Conservation (phyloP, 2,113 vertebrate genomes). For the Cyprinus carpio region DNA sequence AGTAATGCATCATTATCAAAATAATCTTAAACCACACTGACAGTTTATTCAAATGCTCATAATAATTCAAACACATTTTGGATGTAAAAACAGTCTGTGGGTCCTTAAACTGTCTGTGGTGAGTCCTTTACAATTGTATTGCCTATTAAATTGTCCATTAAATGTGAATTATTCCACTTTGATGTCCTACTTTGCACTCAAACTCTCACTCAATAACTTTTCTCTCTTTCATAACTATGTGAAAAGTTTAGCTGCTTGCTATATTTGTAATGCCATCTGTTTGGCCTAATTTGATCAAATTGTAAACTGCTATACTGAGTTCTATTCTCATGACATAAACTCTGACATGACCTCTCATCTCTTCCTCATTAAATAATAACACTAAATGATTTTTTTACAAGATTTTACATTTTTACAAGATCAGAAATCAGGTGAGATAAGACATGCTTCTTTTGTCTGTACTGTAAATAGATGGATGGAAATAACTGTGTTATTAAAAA, state of each 20-base stretch:
- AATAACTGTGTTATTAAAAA: neutral
- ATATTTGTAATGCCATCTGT: neutral
- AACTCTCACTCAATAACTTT: neutral
- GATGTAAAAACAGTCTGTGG: neutral
- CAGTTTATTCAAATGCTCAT: neutral
- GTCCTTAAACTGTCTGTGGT: neutral
- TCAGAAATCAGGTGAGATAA: neutral
- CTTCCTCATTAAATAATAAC: neutral
- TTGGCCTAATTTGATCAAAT: neutral
- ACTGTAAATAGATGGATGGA: too few relatives aligned
- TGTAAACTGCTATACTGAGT: neutral
- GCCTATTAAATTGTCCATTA: neutral
- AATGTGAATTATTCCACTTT: neutral
- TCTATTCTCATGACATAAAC: neutral
- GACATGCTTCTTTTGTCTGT: neutral
- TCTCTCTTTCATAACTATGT: neutral
- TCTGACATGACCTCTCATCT: neutral
- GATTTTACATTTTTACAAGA: neutral
- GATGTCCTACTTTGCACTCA: neutral
- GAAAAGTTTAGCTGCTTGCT: neutral
- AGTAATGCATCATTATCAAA: neutral
- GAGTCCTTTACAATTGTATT: neutral
- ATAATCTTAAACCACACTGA: neutral
- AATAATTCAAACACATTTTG: neutral
- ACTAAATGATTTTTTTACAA: too few relatives aligned